Evolutionary conservation across 2,888 invertebrate genomes (phyloP), one percentile per base, ranked within the genome.

Genomic region (Cyrtodaria siliqua): DNA sequence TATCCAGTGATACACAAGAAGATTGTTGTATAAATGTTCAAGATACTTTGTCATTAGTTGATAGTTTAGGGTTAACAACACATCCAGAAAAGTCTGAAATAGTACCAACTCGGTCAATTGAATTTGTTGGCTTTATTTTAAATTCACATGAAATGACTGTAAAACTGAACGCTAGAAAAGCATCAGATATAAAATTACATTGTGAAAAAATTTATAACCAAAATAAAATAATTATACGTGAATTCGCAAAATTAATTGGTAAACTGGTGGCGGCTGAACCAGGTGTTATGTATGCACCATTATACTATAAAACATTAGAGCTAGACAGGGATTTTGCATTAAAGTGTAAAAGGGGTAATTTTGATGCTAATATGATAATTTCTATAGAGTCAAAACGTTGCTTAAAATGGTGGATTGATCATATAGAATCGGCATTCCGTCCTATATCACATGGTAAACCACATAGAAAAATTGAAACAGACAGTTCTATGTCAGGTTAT

Each of bases 331-430:
- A 50, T 44, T 6, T 26, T 47, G 55, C 55, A 2, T 50, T 80
- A 9, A 67, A 69, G 40, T 12, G 12, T n/a, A 38, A 64, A n/a
- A 26, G 27, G 24, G 79, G 72, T 27, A 69, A 72, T 60, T 79
- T 68, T 64, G 72, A 75, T 33, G 33, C 50, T 6, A n/a, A 53
- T 14, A 62, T 66, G 50, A 14, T 3, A n/a, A 50, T 72, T 8
- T 55, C 57, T 14, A 6, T 23, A 12, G n/a, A 38, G 12, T 44
- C 23, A n/a, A 69, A 59, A 27, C 12, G 9, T 23, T 49, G 62
- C 8, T 27, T 78, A 26, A 6, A 59, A 38, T 75, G 81, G 78
- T 81, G 75, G 78, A 40, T 73, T 9, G 18, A 49, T 20, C 69
- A 72, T 56, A 20, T 70, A 40, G 40, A 71, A 20, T 27, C 12